Conservation (phyloP, 1,140 invertebrate species). For the Calosoma granatense region DNA sequence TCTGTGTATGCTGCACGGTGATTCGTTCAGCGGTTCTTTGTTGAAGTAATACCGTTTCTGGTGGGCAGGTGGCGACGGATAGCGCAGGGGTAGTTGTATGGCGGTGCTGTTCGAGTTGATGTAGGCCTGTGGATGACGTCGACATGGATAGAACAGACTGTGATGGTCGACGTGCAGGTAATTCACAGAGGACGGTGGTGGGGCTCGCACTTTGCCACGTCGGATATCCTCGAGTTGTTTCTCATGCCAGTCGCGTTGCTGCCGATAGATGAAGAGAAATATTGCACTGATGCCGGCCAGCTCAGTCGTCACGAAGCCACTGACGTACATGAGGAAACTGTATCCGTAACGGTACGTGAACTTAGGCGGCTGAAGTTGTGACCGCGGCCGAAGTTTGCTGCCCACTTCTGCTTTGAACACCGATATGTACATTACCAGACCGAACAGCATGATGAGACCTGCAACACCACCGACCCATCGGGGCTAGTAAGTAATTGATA, state of each 20-base stretch:
- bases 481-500: too few species aligned
- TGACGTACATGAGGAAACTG: slow-evolving; percentile 74
- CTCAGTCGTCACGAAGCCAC: slow-evolving; percentile 73
- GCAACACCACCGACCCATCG: too few species aligned
- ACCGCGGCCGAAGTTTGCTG: slow-evolving; percentile 69
- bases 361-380: slow-evolving; percentile 60
- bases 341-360: slow-evolving; percentile 82
- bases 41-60: slow-evolving; percentile 41
- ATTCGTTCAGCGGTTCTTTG: slow-evolving; percentile 35
- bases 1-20: slow-evolving; percentile 34
- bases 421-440: slow-evolving; percentile 86
- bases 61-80: slow-evolving; percentile 35
- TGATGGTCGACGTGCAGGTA: slow-evolving; percentile 28
- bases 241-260: slow-evolving; percentile 46
- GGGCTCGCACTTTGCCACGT: slow-evolving; percentile 21
- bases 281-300: slow-evolving; percentile 75
- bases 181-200: slow-evolving; percentile 23
- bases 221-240: slow-evolving; percentile 30
- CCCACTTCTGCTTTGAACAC: slow-evolving; percentile 84
- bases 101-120: slow-evolving; percentile 34
- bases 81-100: slow-evolving; percentile 33
- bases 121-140: slow-evolving; percentile 34
- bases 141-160: slow-evolving; percentile 26
- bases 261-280: slow-evolving; percentile 72
- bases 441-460: slow-evolving; percentile 81